These are phyloP conservation scores for Cyanoramphus novaezelandiae DNA, from an alignment of 2,113 vertebrate genomes.

Conservation along the genomic window DNA sequence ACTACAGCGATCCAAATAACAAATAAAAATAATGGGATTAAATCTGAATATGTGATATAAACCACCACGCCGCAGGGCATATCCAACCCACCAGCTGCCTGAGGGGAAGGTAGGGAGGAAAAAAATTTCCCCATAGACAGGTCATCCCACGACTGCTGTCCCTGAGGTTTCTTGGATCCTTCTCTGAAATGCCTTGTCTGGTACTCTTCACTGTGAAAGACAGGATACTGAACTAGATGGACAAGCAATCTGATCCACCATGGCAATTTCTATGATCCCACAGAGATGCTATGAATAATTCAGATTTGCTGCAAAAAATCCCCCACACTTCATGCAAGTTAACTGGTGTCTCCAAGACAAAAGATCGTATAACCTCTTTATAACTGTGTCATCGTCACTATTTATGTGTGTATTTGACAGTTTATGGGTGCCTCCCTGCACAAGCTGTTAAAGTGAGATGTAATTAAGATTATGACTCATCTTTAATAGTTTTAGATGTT, in stretches of 20 bases:
- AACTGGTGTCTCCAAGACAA: conserved; percentile 24
- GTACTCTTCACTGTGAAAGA: conserved; percentile 28
- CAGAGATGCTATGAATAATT: conserved; percentile 54
- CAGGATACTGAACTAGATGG: conserved; percentile 11
- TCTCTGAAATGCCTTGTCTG: conserved; percentile 52
- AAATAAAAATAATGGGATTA: conserved; percentile 67
- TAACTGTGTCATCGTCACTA: background rate
- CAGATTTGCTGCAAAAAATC: conserved; percentile 34
- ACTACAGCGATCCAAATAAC: conserved; percentile 37
- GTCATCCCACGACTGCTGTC: conserved; percentile 22
- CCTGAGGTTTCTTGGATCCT: conserved; percentile 33
- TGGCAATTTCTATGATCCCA: conserved; percentile 51
- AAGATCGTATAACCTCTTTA: conserved; percentile 10
- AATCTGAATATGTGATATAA: conserved; percentile 32
- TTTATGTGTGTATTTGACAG: conserved; percentile 15
- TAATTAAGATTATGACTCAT: conserved; percentile 9
- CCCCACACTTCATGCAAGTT: conserved; percentile 8
- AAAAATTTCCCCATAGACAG: conserved; percentile 10
- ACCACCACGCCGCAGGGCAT: conserved; percentile 44
- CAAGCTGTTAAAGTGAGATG: background rate
- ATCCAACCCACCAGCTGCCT: conserved; percentile 35
- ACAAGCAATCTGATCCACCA: conserved; percentile 47
- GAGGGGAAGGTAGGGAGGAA: conserved; percentile 18
- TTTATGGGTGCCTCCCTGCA: background rate
- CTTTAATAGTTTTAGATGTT: background rate